Evolutionary conservation across 2,113 vertebrate species (phyloP).

Genomic region (Melanostigma gelatinosum): DNA sequence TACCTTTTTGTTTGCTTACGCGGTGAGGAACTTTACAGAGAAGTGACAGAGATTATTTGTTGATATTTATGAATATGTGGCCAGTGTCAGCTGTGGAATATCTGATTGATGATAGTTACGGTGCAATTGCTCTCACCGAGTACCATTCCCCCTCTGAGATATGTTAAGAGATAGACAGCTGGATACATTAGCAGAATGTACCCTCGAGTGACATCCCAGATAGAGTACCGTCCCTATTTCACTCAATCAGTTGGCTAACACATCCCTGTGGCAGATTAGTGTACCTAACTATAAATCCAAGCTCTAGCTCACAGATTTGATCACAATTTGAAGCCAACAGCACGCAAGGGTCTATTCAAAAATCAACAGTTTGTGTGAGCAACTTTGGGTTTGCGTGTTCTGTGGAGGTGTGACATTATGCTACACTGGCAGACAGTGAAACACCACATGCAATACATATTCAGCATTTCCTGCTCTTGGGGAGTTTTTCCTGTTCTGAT

Average conservation of each 20-base stretch:
- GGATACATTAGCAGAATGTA: constrained; percentile 76
- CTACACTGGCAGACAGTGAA: constrained; percentile 14
- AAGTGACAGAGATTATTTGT: constrained; percentile 23
- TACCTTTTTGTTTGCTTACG: constrained; percentile 16
- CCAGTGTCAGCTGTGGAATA: constrained; percentile 25
- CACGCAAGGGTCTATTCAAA: constrained; percentile 16
- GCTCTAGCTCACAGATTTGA: constrained; percentile 43
- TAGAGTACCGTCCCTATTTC: constrained; percentile 76
- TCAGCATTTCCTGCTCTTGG: not conserved
- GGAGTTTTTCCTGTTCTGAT: too few species aligned
- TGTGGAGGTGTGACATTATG: constrained; percentile 28
- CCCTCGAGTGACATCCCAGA: constrained; percentile 76
- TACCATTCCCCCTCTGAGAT: constrained; percentile 65
- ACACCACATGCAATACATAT: constrained; percentile 2
- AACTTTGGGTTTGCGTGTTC: constrained; percentile 16
- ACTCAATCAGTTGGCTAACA: constrained; percentile 76
- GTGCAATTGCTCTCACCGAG: constrained; percentile 43
- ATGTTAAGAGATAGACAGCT: constrained; percentile 75
- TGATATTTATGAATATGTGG: constrained; percentile 56
- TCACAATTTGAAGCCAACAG: constrained; percentile 45
- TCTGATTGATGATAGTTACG: constrained; percentile 46
- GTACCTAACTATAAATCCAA: constrained; percentile 56
- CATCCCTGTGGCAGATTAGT: constrained; percentile 58
- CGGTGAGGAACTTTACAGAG: not conserved
- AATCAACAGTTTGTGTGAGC: constrained; percentile 21